Conservation (phyloP, 2,888 invertebrate genomes). For the Lymantria dispar region DNA sequence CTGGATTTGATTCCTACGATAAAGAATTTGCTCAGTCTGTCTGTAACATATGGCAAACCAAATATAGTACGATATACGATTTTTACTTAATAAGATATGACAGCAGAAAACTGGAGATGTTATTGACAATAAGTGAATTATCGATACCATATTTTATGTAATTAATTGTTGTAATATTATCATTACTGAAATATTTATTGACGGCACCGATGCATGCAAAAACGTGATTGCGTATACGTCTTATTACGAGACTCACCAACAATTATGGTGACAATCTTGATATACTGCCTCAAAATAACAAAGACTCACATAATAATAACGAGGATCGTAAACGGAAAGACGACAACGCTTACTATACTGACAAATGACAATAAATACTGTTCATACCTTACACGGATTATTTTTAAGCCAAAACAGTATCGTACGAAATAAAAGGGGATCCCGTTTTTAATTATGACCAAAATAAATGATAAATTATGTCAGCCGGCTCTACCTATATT, state of each 20-base stretch:
- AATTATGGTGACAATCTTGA: constrained; percentile 44
- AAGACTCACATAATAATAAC: constrained; percentile 25
- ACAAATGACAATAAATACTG: constrained; percentile 52
- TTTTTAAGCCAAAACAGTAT: constrained; percentile 46
- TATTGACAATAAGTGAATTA: constrained; percentile 42
- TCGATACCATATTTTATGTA: constrained; percentile 41
- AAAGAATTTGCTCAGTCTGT: too few species aligned
- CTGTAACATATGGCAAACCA: too few species aligned
- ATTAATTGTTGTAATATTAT: constrained; percentile 42
- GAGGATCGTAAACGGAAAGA: constrained; percentile 35
- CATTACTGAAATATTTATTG: constrained; percentile 53
- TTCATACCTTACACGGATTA: constrained; percentile 41
- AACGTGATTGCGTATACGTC: constrained; percentile 27
- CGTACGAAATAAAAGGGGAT: constrained; percentile 42
- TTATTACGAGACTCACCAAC: constrained; percentile 44
- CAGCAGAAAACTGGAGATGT: too few species aligned
- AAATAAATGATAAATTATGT: constrained; percentile 44
- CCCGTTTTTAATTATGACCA: constrained; percentile 34
- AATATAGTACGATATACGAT: too few species aligned
- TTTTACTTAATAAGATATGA: too few species aligned
- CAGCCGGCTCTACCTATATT: constrained; percentile 31
- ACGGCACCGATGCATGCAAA: constrained; percentile 18
- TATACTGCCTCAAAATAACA: constrained; percentile 30
- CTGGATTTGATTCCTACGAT: too few species aligned
- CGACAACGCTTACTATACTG: constrained; percentile 45